These are phyloP conservation scores for Drosophila serrata DNA, from an alignment of 1,140 invertebrate genomes.

Conservation along the genomic window DNA sequence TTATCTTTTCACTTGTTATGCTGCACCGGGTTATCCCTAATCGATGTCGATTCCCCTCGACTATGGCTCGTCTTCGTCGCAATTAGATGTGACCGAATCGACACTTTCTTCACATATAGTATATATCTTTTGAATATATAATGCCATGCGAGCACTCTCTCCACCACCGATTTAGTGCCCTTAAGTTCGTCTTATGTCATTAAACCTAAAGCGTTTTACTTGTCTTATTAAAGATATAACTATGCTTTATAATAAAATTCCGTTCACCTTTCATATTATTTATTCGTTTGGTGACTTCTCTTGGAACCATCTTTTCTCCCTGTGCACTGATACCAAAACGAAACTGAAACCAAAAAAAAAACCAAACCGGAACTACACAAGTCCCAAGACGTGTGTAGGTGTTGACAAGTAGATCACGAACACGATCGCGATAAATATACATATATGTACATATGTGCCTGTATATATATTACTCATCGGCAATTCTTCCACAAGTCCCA, in stretches of 20 bases:
- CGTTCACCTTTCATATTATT: not conserved
- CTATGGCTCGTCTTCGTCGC: not conserved
- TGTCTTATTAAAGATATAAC: no score
- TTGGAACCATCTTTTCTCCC: not conserved
- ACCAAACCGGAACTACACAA: conserved; percentile 42
- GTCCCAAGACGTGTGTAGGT: conserved; percentile 64
- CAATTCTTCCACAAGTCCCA: conserved; percentile 17
- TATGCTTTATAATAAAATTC: not conserved
- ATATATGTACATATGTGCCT: not conserved
- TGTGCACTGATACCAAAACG: conserved; percentile 17
- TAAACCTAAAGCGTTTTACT: not conserved
- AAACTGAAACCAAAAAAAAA: conserved; percentile 18
- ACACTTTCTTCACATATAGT: conserved; percentile 21
- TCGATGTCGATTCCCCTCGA: conserved; percentile 10
- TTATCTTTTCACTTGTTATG: conserved; percentile 49
- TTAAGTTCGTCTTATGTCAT: conserved; percentile 37
- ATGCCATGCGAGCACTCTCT: conserved; percentile 14
- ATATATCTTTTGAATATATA: not conserved
- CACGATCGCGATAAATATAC: conserved; percentile 37
- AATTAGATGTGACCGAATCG: conserved; percentile 36
- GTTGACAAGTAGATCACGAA: conserved; percentile 81
- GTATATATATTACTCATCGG: conserved; percentile 34
- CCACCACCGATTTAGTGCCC: conserved; percentile 28
- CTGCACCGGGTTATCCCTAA: conserved; percentile 38
- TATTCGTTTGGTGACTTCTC: not conserved